These are phyloP conservation scores for Crossaster papposus DNA, from an alignment of 53 echinoderm and acorn worm species.

Conservation along the genomic window DNA sequence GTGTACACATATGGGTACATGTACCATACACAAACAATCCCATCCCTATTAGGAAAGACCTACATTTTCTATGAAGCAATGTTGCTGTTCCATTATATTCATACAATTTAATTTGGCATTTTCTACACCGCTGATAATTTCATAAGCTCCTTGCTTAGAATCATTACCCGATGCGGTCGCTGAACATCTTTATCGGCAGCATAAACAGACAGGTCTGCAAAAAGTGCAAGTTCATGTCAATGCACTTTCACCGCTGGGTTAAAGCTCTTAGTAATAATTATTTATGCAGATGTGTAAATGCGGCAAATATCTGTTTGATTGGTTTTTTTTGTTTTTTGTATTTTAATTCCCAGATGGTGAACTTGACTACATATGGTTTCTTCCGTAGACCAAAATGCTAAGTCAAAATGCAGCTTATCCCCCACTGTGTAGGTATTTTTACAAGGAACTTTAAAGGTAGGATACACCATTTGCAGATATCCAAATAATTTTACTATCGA, in stretches of 20 bases:
- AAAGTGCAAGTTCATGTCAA: not conserved
- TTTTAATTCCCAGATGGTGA: not conserved
- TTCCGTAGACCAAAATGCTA: too few relatives aligned
- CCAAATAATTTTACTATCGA: too few relatives aligned
- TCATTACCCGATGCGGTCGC: not conserved
- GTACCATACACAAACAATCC: not conserved
- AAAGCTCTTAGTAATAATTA: not conserved
- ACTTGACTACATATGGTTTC: too few relatives aligned
- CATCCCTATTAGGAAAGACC: not conserved
- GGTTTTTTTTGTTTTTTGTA: not conserved
- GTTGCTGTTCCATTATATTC: not conserved
- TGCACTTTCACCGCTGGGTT: not conserved
- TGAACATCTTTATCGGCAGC: not conserved
- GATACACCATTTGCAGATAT: too few relatives aligned
- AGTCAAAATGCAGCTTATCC: too few relatives aligned
- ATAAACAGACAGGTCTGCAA: not conserved
- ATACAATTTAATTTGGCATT: not conserved
- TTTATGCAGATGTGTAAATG: not conserved
- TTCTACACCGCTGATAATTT: not conserved
- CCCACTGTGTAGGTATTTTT: too few relatives aligned
- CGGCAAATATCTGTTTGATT: not conserved
- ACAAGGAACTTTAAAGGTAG: too few relatives aligned
- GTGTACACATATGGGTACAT: not conserved
- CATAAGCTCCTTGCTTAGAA: not conserved
- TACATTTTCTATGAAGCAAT: not conserved